A percentile compares a stretch with the other conserved stretches of the same genome.
Evolutionary conservation across 2,113 vertebrate genomes (phyloP).

Genomic region (Empidonax traillii): DNA sequence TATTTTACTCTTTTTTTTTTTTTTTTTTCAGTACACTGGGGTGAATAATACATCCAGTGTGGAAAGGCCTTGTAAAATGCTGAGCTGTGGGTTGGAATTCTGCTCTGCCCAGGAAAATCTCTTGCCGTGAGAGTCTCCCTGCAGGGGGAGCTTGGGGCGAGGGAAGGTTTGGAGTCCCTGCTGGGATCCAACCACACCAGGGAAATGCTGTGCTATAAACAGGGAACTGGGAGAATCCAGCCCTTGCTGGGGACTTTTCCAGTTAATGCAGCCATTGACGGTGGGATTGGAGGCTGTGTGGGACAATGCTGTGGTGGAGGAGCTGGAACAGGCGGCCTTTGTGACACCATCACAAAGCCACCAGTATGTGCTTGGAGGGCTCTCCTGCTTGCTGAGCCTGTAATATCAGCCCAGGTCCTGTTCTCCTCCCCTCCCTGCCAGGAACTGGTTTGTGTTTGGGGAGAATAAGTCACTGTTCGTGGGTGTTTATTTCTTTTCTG

Average conservation of each 20-base stretch:
- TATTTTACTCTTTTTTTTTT: not conserved
- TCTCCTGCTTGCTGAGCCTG: not conserved
- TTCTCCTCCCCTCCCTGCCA: slow-evolving; percentile 1
- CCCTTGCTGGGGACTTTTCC: not conserved
- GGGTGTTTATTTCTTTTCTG: not conserved
- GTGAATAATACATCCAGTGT: not conserved
- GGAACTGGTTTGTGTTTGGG: not conserved
- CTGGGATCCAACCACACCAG: fast-evolving
- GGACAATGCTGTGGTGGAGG: not conserved
- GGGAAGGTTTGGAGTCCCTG: not conserved
- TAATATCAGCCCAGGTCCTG: not conserved
- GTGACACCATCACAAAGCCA: slow-evolving; percentile 20
- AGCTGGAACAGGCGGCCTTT: slow-evolving; percentile 49
- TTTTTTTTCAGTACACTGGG: not conserved
- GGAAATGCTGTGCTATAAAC: not conserved
- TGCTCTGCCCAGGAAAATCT: not conserved
- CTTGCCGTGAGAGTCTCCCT: not conserved
- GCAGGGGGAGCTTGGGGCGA: not conserved
- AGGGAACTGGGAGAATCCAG: not conserved
- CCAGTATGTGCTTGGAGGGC: slow-evolving; percentile 10
- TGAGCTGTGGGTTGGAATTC: not conserved
- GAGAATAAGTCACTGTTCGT: slow-evolving; percentile 7
- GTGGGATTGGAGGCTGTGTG: not conserved
- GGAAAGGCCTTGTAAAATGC: not conserved
- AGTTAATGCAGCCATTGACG: not conserved